phyloP scores from a whole-genome alignment of 2,797 vertebrate genomes.

The Sorex maritimensis region DNA sequence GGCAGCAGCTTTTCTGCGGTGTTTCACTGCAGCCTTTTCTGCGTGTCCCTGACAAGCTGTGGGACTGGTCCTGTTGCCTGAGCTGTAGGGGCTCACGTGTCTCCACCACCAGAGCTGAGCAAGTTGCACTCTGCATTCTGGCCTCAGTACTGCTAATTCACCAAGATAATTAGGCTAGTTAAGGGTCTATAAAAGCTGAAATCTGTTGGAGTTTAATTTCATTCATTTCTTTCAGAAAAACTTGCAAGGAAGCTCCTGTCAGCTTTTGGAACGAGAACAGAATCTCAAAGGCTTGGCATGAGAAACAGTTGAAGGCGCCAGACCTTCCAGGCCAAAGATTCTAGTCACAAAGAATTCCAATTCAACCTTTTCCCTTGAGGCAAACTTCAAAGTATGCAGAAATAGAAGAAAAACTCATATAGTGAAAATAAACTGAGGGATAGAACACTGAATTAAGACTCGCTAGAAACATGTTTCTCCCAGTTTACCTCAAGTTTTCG shows the following conservation, averaged over 20 bases:
- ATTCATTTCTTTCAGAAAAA: slow-evolving; percentile 84
- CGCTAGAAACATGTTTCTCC: slow-evolving; percentile 62
- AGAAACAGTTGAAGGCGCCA: slow-evolving; percentile 78
- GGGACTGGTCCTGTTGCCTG: neutral
- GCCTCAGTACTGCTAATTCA: slow-evolving; percentile 59
- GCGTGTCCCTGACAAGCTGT: neutral
- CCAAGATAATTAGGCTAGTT: slow-evolving; percentile 83
- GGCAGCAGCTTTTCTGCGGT: slow-evolving; percentile 53
- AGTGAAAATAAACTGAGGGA: slow-evolving; percentile 80
- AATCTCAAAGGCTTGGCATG: slow-evolving; percentile 85
- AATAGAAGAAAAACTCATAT: slow-evolving; percentile 83
- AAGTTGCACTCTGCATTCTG: slow-evolving; percentile 43
- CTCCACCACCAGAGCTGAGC: neutral
- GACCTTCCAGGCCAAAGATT: slow-evolving; percentile 83
- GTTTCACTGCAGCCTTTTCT: neutral
- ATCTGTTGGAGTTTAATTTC: slow-evolving; percentile 82
- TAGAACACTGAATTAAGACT: slow-evolving; percentile 53
- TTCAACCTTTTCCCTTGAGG: slow-evolving; percentile 85
- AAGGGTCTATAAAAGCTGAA: slow-evolving; percentile 80
- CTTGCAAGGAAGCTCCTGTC: slow-evolving; percentile 86
- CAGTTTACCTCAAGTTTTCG: slow-evolving; percentile 36
- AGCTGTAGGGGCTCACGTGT: neutral
- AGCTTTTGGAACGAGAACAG: slow-evolving; percentile 84
- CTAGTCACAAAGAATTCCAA: slow-evolving; percentile 84
- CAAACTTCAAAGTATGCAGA: slow-evolving; percentile 84